phyloP scores from a whole-genome alignment of 2,888 invertebrate species.

The Operophtera brumata region DNA sequence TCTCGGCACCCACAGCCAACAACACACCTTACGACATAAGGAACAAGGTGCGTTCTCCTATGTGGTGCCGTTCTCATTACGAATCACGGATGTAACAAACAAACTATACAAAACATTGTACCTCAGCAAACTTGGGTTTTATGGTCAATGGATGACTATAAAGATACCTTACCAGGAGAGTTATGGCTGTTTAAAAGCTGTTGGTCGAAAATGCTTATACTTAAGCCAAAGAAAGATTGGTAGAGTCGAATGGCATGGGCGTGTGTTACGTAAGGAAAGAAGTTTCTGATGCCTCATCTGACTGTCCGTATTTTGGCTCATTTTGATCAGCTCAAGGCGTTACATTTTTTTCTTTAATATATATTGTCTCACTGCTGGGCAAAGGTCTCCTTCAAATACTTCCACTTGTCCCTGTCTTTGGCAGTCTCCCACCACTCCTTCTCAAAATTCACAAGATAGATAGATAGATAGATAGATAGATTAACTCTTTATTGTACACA shows the following conservation, averaged over 20 bases:
- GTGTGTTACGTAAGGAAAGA: background rate
- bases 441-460: too few species aligned
- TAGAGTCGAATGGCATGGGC: background rate
- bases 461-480: too few species aligned
- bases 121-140: slow-evolving; percentile 72
- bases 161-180: slow-evolving; percentile 59
- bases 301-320: too few species aligned
- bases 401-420: too few species aligned
- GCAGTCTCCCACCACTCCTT: too few species aligned
- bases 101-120: slow-evolving; percentile 76
- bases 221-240: background rate
- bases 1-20: slow-evolving; percentile 47
- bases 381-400: too few species aligned
- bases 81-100: slow-evolving; percentile 78
- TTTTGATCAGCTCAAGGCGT: too few species aligned
- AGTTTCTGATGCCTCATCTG: too few species aligned
- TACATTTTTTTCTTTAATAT: too few species aligned
- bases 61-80: slow-evolving; percentile 61
- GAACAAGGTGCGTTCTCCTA: slow-evolving; percentile 28
- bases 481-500: too few species aligned
- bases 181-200: slow-evolving; percentile 50
- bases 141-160: slow-evolving; percentile 58
- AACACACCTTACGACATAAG: slow-evolving; percentile 25
- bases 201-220: background rate
- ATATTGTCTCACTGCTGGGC: too few species aligned